A percentile compares a stretch with the other conserved stretches of the same genome.
Conservation (phyloP, 2,797 vertebrate genomes). For the Sebastes ruberrimus region DNA sequence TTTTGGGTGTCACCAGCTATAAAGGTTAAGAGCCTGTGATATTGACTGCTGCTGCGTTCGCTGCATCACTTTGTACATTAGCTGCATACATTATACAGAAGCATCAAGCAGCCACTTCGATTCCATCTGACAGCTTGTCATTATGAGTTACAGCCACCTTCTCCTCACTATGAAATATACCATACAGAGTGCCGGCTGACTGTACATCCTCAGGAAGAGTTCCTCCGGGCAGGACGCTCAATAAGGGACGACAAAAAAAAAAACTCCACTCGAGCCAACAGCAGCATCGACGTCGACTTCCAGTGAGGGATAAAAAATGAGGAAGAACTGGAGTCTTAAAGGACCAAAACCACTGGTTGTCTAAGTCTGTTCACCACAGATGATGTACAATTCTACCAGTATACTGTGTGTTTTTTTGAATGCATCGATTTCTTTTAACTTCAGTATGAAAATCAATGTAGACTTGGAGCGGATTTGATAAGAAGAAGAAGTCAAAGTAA, state of each 20-base stretch:
- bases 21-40: conserved; percentile 54
- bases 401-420: no score
- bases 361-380: no score
- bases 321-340: neutral
- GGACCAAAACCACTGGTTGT: neutral
- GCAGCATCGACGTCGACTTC: neutral
- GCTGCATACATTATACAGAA: conserved; percentile 65
- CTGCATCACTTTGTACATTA: conserved; percentile 64
- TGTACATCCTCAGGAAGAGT: conserved; percentile 4
- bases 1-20: conserved; percentile 51
- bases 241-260: neutral
- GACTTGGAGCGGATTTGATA: neutral
- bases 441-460: neutral
- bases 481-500: neutral
- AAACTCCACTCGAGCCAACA: neutral
- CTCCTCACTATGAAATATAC: conserved; percentile 32
- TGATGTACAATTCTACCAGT: no score
- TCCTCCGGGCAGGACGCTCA: neutral
- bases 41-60: conserved; percentile 40
- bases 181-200: neutral
- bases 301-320: neutral
- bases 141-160: conserved; percentile 44
- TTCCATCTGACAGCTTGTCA: conserved; percentile 63
- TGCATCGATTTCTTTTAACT: neutral
- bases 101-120: conserved; percentile 41